phyloP scores from a whole-genome alignment of 2,888 invertebrate genomes.

The Mythimna impura region DNA sequence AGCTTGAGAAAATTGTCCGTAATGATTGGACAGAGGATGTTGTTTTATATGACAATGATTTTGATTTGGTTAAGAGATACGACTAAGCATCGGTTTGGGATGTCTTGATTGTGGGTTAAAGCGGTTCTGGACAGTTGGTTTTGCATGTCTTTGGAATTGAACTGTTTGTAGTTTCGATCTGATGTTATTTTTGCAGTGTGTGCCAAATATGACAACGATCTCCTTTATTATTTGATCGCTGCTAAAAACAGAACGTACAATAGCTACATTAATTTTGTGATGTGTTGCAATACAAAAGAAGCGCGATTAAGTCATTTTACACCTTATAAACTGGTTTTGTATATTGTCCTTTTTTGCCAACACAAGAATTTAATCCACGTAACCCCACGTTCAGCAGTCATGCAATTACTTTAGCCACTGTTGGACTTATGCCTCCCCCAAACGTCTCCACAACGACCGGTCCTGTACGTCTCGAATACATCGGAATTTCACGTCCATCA shows the following conservation, averaged over 20 bases:
- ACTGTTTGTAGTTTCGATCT: background rate
- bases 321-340: background rate
- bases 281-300: background rate
- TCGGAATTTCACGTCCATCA: too few species aligned
- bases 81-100: conserved; percentile 45
- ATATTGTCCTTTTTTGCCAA: too few species aligned
- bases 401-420: background rate
- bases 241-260: too few species aligned
- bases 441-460: too few species aligned
- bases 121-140: conserved; percentile 12
- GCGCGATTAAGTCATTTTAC: background rate
- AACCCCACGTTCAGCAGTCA: background rate
- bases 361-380: background rate
- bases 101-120: conserved; percentile 18
- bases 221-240: too few species aligned
- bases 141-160: conserved; percentile 15
- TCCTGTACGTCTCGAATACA: too few species aligned
- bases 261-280: background rate
- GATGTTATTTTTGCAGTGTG: background rate
- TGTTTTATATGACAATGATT: conserved; percentile 67
- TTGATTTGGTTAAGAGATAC: conserved; percentile 57
- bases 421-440: too few species aligned
- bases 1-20: conserved; percentile 68
- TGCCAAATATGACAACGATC: background rate
- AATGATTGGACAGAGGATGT: conserved; percentile 67